Evolutionary conservation across 2,113 vertebrate species (phyloP), one percentile per base, ranked within the genome.

Genomic region (Mobula hypostoma): DNA sequence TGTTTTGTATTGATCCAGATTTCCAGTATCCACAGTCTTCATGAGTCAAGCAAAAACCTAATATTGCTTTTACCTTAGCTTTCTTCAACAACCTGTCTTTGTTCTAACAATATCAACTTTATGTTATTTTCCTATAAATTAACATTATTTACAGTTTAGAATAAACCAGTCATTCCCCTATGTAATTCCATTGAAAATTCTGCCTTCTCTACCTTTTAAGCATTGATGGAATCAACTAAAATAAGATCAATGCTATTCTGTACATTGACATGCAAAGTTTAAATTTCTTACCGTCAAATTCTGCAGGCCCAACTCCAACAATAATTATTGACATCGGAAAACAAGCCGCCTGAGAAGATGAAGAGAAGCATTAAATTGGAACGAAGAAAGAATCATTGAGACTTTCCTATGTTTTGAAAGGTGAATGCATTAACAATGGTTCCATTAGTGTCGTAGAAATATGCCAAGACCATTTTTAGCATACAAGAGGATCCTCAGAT

Each of bases 281-380:
- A 2, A 61, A 80, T 94, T 32, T 95, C 98, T 97, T 95, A 99
- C 98, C 98, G 94, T 99, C 98, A 95, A 99, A 99, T 95, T 99
- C 98, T 95, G 98, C 98, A 66, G 98, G 98, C 82, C 98, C 98
- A 66, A 99, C 98, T 4, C 98, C 98, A 79, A 99, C 98, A 94
- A 99, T 99, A 95, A 99, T 98, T 96, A 99, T 98, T 61, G 98
- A 99, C 98, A 99, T 99, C 5, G 98, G 98, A 96, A 98, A 96
- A 95, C 97, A 97, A 94, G 98, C 96, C 78, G 98, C 98, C 98
- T 99, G 17, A 95, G 95, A 96, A 9, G 94, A 94, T 94, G 7
- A 74, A 72, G 15, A 95, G 94, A 40, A 61, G 95, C 77, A 79
- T n/a, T 82, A 29, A 94, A 61, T 94, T 61, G 29, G 6, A 79